These are phyloP conservation scores for Chironomus striatipennis DNA, from an alignment of 1,140 invertebrate genomes.

Conservation along the genomic window DNA sequence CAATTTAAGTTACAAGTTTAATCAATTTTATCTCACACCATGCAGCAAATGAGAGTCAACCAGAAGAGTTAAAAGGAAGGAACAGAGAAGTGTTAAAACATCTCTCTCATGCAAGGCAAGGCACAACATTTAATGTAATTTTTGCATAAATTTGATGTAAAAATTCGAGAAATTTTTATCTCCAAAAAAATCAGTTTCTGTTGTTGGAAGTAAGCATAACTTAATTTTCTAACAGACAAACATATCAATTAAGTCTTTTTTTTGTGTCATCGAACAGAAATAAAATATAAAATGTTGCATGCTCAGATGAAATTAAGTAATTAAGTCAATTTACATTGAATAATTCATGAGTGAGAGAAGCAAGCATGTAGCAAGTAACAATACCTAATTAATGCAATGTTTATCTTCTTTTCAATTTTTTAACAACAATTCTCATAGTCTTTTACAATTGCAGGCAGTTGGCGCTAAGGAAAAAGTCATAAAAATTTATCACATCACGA, in stretches of 20 bases:
- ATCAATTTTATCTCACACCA: too few relatives aligned
- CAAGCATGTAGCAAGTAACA: too few relatives aligned
- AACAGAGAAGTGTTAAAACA: too few relatives aligned
- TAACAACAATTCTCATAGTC: background rate
- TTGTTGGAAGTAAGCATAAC: background rate
- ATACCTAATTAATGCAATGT: background rate
- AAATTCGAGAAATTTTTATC: background rate
- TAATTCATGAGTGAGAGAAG: background rate
- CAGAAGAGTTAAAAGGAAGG: background rate
- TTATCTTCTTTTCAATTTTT: background rate
- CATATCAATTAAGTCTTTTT: background rate
- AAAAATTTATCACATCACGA: slow-evolving; percentile 22
- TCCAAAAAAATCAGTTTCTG: background rate
- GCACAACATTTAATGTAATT: too few relatives aligned
- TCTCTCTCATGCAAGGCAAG: too few relatives aligned
- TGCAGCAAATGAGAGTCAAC: background rate
- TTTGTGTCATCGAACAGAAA: background rate
- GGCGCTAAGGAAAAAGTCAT: slow-evolving; percentile 15
- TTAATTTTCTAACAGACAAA: background rate
- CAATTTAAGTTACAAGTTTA: slow-evolving; percentile 6
- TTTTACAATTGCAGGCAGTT: background rate
- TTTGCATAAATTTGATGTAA: too few relatives aligned
- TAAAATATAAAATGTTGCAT: background rate
- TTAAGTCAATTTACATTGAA: slow-evolving; percentile 14
- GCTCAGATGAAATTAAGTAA: slow-evolving; percentile 1